Evolutionary conservation across 2,797 vertebrate genomes (phyloP).

Genomic region (Argyrosomus regius): DNA sequence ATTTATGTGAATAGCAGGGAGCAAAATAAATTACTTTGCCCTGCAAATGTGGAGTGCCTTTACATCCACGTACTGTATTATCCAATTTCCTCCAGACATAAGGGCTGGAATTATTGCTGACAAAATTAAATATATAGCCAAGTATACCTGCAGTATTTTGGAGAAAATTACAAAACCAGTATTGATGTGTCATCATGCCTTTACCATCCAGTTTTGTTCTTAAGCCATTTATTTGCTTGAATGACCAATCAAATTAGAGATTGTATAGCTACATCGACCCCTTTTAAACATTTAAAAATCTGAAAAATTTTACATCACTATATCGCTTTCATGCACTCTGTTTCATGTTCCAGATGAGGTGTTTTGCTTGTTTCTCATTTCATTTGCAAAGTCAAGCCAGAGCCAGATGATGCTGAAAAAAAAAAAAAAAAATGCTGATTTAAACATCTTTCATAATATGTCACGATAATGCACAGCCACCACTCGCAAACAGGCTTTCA

Average conservation of each 20-base stretch:
- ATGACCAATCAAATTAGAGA: not conserved
- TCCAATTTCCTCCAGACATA: not conserved
- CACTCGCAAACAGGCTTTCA: conserved; percentile 40
- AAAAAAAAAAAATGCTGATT: conserved; percentile 16
- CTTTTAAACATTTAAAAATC: not conserved
- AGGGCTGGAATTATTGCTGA: conserved; percentile 10
- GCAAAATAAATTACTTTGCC: conserved; percentile 20
- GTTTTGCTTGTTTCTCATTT: conserved; percentile 21
- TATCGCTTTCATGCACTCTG: conserved; percentile 16
- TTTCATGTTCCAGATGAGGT: conserved; percentile 17
- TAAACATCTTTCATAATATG: conserved; percentile 39
- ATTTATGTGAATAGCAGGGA: conserved; percentile 25
- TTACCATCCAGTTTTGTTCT: not conserved
- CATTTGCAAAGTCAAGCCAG: conserved; percentile 17
- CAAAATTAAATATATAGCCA: not conserved
- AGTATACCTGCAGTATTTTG: not conserved
- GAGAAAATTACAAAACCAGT: not conserved
- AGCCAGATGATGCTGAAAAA: not conserved
- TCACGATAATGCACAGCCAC: conserved; percentile 37
- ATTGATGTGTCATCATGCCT: not conserved
- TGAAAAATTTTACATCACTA: conserved; percentile 7
- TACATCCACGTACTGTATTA: not conserved
- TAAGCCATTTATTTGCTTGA: not conserved
- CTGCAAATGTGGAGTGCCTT: not conserved
- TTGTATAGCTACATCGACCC: not conserved